Base-by-base conservation (phyloP, 1,140 invertebrate species). In the Micrasema minimum region DNA sequence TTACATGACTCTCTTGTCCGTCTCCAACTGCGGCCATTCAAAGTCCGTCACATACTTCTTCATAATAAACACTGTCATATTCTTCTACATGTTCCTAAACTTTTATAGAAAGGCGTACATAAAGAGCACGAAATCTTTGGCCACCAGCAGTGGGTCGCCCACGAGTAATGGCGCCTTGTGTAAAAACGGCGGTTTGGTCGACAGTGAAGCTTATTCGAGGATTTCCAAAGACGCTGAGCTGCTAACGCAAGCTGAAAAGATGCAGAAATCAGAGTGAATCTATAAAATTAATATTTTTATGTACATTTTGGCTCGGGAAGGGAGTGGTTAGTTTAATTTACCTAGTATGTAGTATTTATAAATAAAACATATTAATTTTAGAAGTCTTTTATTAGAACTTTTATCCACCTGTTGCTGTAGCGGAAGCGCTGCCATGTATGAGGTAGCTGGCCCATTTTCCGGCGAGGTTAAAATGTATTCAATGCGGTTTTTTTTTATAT, bases 91-190 rank as follows among this genome's bases (percentile, higher is more conserved):
- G n/a, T 98, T 98, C 77, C 87, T 87, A 4, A 91, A 96, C 72
- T 98, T 97, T 85, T 97, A 97, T 78, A 87, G 88, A 64, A 90
- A 92, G 77, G 87, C 91, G 11, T 97, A 97, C 78, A 83, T 12
- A 26, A 64, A 66, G 22, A 65, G 38, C 3, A 79, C 46, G 51
- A 64, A 48, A 14, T 31, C 61, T n/a, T 7, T 69, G 14, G 23
- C 31, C 37, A 31, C 26, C 26, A n/a, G n/a, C n/a, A 14, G 22
- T 37, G 37, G 55, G 11, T 9, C 67, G 10, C n/a, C 31, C 7
- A 20, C 10, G 23, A 38, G 9, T 20, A 20, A 10, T 35, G 31
- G n/a, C 18, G 14, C 55, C 9, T 23, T 16, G n/a, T 11, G 14
- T 23, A 50, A 22, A 14, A 62, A 66, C 23, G 23, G 31, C 22